Evolutionary conservation across 1,140 invertebrate genomes (phyloP), one percentile per base, ranked within the genome.

Genomic region (Drosophila bocki): DNA sequence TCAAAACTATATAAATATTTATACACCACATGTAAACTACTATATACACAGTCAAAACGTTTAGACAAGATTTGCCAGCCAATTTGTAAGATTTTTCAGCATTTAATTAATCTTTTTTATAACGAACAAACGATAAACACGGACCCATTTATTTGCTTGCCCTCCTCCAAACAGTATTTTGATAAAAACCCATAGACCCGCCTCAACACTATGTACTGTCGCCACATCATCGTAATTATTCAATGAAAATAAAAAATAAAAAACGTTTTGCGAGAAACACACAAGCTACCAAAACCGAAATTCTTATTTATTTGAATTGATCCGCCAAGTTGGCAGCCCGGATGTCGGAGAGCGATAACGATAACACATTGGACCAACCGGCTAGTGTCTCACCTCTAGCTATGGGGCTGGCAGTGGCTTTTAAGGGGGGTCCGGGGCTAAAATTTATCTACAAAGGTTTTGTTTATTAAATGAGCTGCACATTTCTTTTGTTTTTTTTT

Each of bases 91-190:
- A 67, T 60, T 42, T 63, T 53, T 39, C 58, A 58, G 70, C 75
- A 83, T 75, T 80, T 83, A 69, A 75, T 42, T 63, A 50, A 57
- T 42, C 44, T 74, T 64, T 63, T 63, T 78, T 54, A 17, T 54
- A 47, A 51, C 42, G 26, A 54, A 39, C 19, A 29, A 56, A 17
- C 19, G 53, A 54, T 22, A 45, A 41, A 71, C 17, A 29, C 26
- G 26, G 35, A 33, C 15, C 32, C 32, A 57, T 60, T 74, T 57
- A 58, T 62, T 75, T 67, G 80, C 71, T 74, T 65, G 57, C 42
- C 60, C 56, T 44, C 35, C 32, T 39, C 35, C 8, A 65, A 81
- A 61, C 75, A 79, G 80, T 75, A 83, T 83, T 83, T 83, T 75
- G 50, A 65, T 78, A 58, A 50, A 35, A 37, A 8, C 37, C 69